phyloP scores from a whole-genome alignment of 2,113 vertebrate genomes.

The Xenopus laevis region DNA sequence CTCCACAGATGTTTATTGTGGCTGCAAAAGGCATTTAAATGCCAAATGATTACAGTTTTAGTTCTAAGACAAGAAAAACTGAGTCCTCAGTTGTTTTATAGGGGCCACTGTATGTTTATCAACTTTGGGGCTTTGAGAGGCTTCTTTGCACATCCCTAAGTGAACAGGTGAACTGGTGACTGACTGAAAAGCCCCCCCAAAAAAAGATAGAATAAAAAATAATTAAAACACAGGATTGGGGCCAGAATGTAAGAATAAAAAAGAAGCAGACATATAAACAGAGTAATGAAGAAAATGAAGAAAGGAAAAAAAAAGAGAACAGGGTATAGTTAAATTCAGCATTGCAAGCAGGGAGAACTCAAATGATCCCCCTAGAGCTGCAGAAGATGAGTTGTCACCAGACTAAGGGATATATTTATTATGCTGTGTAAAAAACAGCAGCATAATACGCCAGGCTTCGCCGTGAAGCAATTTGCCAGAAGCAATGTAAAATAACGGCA shows the following conservation, averaged over 20 bases:
- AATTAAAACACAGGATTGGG: constrained; percentile 63
- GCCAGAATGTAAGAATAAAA: constrained; percentile 59
- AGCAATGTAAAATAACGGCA: too few relatives aligned
- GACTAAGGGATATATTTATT: constrained; percentile 8
- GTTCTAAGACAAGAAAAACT: constrained; percentile 72
- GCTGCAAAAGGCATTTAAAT: too few relatives aligned
- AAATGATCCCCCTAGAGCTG: constrained; percentile 18
- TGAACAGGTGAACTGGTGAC: constrained; percentile 69
- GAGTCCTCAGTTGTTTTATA: constrained; percentile 69
- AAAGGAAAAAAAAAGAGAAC: constrained; percentile 67
- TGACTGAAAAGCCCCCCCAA: constrained; percentile 68
- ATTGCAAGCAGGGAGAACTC: constrained; percentile 27
- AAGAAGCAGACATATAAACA: constrained; percentile 37
- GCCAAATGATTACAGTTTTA: background rate
- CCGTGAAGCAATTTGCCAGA: too few relatives aligned
- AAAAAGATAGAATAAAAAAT: constrained; percentile 40
- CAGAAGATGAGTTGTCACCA: constrained; percentile 29
- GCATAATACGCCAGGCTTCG: too few relatives aligned
- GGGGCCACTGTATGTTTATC: constrained; percentile 65
- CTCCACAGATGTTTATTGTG: too few relatives aligned
- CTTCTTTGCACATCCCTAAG: constrained; percentile 80
- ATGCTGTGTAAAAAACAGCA: too few relatives aligned
- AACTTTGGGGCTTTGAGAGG: constrained; percentile 55
- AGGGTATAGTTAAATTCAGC: constrained; percentile 71
- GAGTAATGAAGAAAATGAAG: background rate